Percentiles rank a stretch among this genome's conserved stretches.
Conservation (phyloP, 2,113 vertebrate genomes). For the Brevimyrus niger region DNA sequence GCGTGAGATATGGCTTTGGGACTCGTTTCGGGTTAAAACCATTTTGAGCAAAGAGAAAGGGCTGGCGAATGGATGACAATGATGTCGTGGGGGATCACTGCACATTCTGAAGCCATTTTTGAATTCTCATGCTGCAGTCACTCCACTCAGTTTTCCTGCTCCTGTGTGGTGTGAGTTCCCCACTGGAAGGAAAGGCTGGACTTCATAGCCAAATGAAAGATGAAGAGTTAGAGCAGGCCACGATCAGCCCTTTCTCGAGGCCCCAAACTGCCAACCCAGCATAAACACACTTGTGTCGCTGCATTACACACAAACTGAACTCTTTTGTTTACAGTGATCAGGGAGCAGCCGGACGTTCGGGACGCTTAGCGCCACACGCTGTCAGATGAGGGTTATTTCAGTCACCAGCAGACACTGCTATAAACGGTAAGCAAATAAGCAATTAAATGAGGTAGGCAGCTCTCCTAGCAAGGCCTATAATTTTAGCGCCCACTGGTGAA, state of each 20-base stretch:
- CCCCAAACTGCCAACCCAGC: neutral
- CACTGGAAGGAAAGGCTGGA: neutral
- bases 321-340: neutral
- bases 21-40: neutral
- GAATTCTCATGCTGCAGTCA: neutral
- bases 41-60: neutral
- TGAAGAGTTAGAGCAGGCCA: neutral
- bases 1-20: neutral
- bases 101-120: neutral
- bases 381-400: neutral
- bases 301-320: neutral
- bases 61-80: neutral
- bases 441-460: constrained; percentile 9
- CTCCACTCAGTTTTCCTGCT: neutral
- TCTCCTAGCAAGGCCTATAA: neutral
- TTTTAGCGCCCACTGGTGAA: neutral
- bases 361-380: neutral
- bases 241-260: neutral
- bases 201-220: neutral
- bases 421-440: neutral
- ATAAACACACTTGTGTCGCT: neutral
- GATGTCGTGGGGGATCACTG: neutral
- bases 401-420: neutral
- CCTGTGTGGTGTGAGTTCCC: neutral
- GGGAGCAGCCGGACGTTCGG: neutral